Conservation (phyloP, 2,888 invertebrate genomes). For the Caenorhabditis sp. region DNA sequence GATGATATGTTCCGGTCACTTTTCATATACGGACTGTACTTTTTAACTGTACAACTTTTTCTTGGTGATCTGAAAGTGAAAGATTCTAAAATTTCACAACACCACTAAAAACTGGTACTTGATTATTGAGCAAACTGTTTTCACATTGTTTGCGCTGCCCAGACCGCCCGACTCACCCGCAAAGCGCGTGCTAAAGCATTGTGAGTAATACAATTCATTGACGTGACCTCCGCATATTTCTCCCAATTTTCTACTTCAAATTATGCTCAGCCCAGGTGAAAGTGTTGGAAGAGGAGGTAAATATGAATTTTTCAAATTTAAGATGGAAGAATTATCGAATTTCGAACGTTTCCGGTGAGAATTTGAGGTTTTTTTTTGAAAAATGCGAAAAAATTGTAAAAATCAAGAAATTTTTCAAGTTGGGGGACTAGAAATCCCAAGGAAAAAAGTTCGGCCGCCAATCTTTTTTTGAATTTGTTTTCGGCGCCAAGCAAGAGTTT, state of each 20-base stretch:
- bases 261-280: conserved; percentile 11
- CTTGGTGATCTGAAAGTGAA: conserved; percentile 10
- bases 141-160: conserved; percentile 31
- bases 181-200: conserved; percentile 27
- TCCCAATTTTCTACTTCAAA: neutral
- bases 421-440: neutral
- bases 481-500: no score
- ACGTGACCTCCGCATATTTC: conserved; percentile 16
- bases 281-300: conserved; percentile 16
- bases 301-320: neutral
- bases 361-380: no score
- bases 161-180: conserved; percentile 30
- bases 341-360: neutral
- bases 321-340: conserved; percentile 1
- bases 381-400: no score
- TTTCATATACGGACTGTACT: neutral
- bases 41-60: neutral
- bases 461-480: neutral
- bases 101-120: conserved; percentile 20
- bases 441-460: neutral
- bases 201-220: conserved; percentile 31
- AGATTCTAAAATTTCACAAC: neutral
- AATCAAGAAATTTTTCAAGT: no score
- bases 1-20: neutral
- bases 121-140: conserved; percentile 44